Evolutionary conservation across 2,888 invertebrate species (phyloP), one percentile per base, ranked within the genome.

Genomic region (Chalcis sispes): DNA sequence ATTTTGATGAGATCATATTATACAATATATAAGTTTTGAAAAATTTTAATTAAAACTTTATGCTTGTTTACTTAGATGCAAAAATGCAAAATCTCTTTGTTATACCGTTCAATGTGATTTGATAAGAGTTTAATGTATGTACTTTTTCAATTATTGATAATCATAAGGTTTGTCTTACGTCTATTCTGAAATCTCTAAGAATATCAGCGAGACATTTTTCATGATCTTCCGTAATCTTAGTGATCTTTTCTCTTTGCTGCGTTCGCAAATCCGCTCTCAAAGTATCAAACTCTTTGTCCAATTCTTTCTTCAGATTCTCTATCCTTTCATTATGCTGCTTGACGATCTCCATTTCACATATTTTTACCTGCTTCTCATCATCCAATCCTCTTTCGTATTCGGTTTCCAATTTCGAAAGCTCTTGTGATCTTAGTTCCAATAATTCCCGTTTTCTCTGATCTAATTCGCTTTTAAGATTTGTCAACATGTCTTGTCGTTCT

Each of bases 141-240:
- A n/a, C n/a, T n/a, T n/a, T n/a, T n/a, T n/a, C 2, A 40, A 42
- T 15, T 23, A 1, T 36, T 1, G 27, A 46, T 62, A 46, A 1
- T 18, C 10, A n/a, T 15, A 20, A 56, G 1, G 59, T 64, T 32
- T 46, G 1, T 85, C 87, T 83, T 84, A 93, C 93, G 89, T 93
- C 93, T 69, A 91, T 91, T 83, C 91, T 90, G 82, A 93, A 93
- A 82, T 93, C 93, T 72, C 85, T 82, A 7, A 86, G 77, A 25
- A 89, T 85, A 56, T 87, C 87, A 1, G 87, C 85, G 32, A 89
- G 81, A 71, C 85, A 85, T 72, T 87, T 86, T 52, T 88, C 88
- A 75, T 89, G 87, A 65, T 89, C 88, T n/a, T 88, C 87, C 0
- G 86, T 89, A n/a, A 88, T 85, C 77, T 89, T 87, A 0, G 83